A percentile compares a stretch with the other conserved stretches of the same genome.
Evolutionary conservation across 2,888 invertebrate genomes (phyloP).

Genomic region (Dryococelus australis): DNA sequence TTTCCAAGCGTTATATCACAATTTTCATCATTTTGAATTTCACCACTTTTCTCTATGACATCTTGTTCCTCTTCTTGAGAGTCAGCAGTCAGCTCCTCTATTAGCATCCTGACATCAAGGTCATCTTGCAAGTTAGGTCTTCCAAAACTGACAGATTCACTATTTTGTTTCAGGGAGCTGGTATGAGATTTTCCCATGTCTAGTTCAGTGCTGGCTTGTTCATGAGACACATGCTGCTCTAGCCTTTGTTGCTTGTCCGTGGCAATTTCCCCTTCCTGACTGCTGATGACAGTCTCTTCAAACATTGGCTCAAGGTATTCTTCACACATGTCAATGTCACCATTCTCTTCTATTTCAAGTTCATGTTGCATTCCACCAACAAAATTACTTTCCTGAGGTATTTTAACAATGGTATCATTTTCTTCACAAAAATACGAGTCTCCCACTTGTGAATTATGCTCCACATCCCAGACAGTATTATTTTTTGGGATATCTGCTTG

Average conservation of each 20-base stretch:
- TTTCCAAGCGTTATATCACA: background rate
- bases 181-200: background rate
- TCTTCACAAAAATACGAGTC: background rate
- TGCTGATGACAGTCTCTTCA: background rate
- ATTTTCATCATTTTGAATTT: background rate
- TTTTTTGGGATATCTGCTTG: background rate
- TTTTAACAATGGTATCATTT: background rate
- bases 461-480: background rate
- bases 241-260: background rate
- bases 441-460: background rate
- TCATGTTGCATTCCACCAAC: background rate
- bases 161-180: background rate
- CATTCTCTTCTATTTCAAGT: background rate
- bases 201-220: background rate
- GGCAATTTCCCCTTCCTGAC: background rate
- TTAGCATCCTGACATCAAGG: background rate
- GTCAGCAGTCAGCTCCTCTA: background rate
- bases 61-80: background rate
- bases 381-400: background rate
- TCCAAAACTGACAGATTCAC: background rate
- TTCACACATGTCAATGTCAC: background rate
- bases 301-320: background rate
- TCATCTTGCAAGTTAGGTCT: background rate
- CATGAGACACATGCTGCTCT: background rate
- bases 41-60: background rate